Base-by-base conservation (phyloP, 2,113 vertebrate genomes). In the Hemichromis elongatus region DNA sequence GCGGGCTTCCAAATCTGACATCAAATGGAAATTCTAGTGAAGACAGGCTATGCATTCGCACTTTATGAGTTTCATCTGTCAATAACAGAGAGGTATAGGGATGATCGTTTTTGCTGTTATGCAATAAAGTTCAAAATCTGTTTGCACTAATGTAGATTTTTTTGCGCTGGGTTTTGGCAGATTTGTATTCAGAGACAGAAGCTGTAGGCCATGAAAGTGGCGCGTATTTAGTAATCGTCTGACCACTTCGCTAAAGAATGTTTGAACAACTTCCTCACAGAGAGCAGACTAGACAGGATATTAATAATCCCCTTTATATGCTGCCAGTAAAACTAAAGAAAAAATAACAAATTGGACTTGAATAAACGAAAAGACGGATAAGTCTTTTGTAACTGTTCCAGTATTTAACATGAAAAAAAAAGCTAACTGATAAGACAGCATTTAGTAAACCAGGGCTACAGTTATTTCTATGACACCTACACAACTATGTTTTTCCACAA, bases 1-100 rank as follows among this genome's bases (percentile, higher is more conserved):
- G 54, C 42, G 81, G 85, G 88, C 87, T 92, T 87, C 87, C 85
- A 78, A 89, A 92, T 92, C 82, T 33, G 57, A 86, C 70, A 80
- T 21, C 2, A 73, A 73, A 87, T 63, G 19, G 5, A 85, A 83
- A 88, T 87, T 88, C 11, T n/a, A 82, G 57, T 89, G 24, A 85
- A 89, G 86, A 86, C 90, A 94, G 90, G 91, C 94, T 94, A 94
- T 95, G 95, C 95, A 96, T 95, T 95, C 88, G 96, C 96, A 96
- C 96, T 97, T 97, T 97, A 96, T 94, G 85, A 92, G 93, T 96
- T 96, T 92, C 89, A 93, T 94, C 94, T 91, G 93, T 96, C 93
- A 93, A 86, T 82, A 95, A 89, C 82, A 88, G 88, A 81, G 86
- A 82, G 79, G 53, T 87, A 73, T 73, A 84, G 87, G 80, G 84